phyloP scores from a whole-genome alignment of 2,888 invertebrate species.

The Calameuta pallipes region DNA sequence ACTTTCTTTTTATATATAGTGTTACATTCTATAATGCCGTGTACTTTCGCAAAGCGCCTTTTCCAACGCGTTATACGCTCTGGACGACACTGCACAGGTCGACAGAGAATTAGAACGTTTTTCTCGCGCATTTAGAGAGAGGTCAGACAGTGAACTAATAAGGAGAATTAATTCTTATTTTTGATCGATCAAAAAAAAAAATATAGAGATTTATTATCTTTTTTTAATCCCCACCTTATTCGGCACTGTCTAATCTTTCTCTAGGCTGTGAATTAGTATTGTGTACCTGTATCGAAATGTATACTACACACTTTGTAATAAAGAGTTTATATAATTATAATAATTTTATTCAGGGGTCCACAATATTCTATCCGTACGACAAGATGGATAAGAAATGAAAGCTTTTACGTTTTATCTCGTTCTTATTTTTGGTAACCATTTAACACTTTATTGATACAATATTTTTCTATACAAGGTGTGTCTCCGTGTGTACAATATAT shows the following conservation, averaged over 20 bases:
- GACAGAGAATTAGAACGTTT: background rate
- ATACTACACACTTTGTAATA: conserved; percentile 10
- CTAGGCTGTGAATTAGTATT: conserved; percentile 10
- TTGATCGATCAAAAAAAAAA: background rate
- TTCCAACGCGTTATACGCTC: background rate
- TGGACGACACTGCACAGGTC: background rate
- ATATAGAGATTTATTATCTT: background rate
- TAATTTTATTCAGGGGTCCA: background rate
- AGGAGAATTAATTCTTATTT: background rate
- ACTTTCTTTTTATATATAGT: conserved; percentile 2
- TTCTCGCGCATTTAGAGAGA: background rate
- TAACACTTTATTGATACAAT: conserved; percentile 60
- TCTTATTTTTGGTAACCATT: conserved; percentile 50
- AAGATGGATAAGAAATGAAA: background rate
- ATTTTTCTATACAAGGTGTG: conserved; percentile 55
- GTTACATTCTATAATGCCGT: background rate
- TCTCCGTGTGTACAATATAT: conserved; percentile 42
- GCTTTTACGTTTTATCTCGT: background rate
- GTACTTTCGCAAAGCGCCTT: background rate
- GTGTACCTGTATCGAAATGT: conserved; percentile 10
- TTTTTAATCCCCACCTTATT: background rate
- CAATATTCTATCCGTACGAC: background rate
- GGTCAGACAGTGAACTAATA: background rate
- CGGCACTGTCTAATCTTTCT: conserved; percentile 5
- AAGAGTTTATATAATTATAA: conserved; percentile 2